Evolutionary conservation across 2,797 vertebrate species (phyloP), one percentile per base, ranked within the genome.

Genomic region (Sebastes goodei): DNA sequence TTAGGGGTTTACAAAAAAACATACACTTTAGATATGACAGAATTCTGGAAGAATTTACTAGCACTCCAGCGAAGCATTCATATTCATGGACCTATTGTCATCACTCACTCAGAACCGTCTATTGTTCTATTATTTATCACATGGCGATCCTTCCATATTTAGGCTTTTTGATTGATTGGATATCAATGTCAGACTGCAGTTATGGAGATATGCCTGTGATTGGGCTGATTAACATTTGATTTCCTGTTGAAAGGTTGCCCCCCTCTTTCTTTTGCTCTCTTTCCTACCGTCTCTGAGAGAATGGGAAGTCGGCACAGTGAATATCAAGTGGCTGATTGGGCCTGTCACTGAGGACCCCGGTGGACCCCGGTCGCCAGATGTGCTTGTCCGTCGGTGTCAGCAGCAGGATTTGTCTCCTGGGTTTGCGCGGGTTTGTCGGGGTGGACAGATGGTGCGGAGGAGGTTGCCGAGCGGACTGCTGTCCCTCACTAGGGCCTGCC

Each of bases 221-320:
- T 92, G 87, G 81, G 62, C 77, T 85, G 74, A 90, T 93, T 93
- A 91, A 91, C 92, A 94, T 93, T 94, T 93, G 66, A 94, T 94
- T 85, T 86, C 59, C 81, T 73, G 80, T 89, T 90, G 71, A 94
- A 91, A 89, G 75, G 61, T 70, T 32, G 55, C 73, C 74, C 75
- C 10, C 53, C 15, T 4, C 55, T 60, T 52, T 38, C 29, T 21
- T 66, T 60, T 52, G 55, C 84, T 78, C 66, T 76, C 69, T 74
- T 75, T 60, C 49, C 56, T 11, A 17, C 42, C 15, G 15, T 74
- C 78, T 56, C 76, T 42, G 81, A 82, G 83, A 55, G 79, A 66
- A 86, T 10, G 71, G 73, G 49, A 84, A 93, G 82, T 78, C 70
- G 55, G 78, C 84, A 74, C 71, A 35, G 71, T 93, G 91, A 94